phyloP scores from a whole-genome alignment of 2,797 vertebrate species.

The Melanotaenia boesemani region DNA sequence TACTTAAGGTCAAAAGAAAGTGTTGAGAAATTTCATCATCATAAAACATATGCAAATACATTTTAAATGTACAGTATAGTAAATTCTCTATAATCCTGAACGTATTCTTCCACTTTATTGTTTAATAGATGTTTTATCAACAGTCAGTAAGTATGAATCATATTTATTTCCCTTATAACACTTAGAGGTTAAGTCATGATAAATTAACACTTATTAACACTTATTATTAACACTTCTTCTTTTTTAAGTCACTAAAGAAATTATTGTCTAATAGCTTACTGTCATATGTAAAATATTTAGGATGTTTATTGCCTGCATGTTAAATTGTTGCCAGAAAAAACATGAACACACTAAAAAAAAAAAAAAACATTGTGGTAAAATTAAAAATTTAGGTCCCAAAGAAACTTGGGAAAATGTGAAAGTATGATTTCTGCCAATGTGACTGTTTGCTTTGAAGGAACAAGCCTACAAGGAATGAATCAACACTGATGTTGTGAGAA shows the following conservation, averaged over 20 bases:
- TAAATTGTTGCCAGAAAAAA: conserved; percentile 1
- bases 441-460: conserved; percentile 34
- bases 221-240: no score
- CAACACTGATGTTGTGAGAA: conserved; percentile 40
- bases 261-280: no score
- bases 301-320: neutral
- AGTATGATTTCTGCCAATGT: conserved; percentile 2
- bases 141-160: neutral
- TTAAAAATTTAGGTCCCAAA: conserved; percentile 20
- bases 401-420: conserved; percentile 19
- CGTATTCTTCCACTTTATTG: no score
- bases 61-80: no score
- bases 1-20: no score
- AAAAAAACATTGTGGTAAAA: conserved; percentile 25
- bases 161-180: no score
- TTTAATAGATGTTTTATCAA: neutral
- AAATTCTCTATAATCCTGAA: no score
- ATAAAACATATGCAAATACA: no score
- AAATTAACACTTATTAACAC: no score
- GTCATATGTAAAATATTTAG: neutral
- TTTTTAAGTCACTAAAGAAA: no score
- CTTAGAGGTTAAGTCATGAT: no score
- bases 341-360: neutral
- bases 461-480: conserved; percentile 39
- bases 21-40: no score